Evolutionary conservation across 1,140 invertebrate species (phyloP).

Genomic region (Papilio polyxenes): DNA sequence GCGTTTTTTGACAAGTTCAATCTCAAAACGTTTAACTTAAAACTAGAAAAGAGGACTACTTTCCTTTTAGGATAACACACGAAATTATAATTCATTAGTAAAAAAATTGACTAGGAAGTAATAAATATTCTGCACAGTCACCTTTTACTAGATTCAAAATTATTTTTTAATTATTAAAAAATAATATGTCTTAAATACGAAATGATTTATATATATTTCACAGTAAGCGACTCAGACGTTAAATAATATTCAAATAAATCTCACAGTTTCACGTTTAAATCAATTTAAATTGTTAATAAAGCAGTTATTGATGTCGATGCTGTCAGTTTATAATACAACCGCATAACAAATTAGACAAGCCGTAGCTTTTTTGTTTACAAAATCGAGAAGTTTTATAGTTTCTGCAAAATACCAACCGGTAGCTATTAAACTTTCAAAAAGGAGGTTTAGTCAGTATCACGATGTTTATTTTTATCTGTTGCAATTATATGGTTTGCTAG

Average conservation of each 20-base stretch:
- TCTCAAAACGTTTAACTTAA: too few relatives aligned
- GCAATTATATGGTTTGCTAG: neutral
- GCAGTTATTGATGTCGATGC: constrained; percentile 40
- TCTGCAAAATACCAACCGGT: constrained; percentile 13
- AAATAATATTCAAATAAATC: constrained; percentile 26
- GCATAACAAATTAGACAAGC: constrained; percentile 40
- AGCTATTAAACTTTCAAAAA: neutral
- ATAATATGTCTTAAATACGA: too few relatives aligned
- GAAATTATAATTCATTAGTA: too few relatives aligned
- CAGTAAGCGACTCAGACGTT: neutral
- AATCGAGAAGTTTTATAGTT: constrained; percentile 36
- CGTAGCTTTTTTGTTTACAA: constrained; percentile 22
- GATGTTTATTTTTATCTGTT: neutral
- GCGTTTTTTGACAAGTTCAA: too few relatives aligned
- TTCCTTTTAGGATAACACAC: too few relatives aligned
- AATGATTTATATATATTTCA: constrained; percentile 17
- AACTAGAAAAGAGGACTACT: too few relatives aligned
- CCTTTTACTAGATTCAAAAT: too few relatives aligned
- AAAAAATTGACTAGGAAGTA: too few relatives aligned
- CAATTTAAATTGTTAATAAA: constrained; percentile 47
- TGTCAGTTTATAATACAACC: constrained; percentile 37
- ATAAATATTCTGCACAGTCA: too few relatives aligned
- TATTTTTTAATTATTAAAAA: too few relatives aligned
- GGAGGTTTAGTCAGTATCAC: neutral
- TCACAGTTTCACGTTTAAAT: constrained; percentile 42